Base-by-base conservation (phyloP, 2,888 invertebrate species). In the Brachyopa scutellaris region DNA sequence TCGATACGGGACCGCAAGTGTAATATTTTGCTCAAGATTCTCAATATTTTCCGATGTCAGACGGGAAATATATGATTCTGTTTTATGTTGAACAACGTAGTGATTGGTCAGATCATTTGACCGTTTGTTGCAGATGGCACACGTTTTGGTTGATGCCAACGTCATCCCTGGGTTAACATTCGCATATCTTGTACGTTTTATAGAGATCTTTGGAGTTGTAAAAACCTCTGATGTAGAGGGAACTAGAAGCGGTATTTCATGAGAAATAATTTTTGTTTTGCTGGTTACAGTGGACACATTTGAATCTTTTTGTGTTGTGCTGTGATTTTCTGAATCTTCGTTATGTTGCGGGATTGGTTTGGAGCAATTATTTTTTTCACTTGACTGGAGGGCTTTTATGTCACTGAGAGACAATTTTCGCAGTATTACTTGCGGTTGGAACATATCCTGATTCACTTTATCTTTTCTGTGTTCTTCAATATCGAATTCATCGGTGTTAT, bases 31-130 rank as follows among this genome's bases (percentile, higher is more conserved):
- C 17, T 84, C 72, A 4, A 87, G 76, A 21, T 84, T 64, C 3
- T 84, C 76, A 3, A 87, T 49, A 42, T 85, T 67, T 0, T 55
- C 21, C 19, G 59, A 47, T 5, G 78, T 84, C 4, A 87, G 53
- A 7, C 87, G 85, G 1, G 87, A 76, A 0, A 86, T 74, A 84
- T 86, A 87, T 1, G 87, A 86, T 66, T 87, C 87, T 1, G 84
- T 84, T 83, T 86, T 86, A 38, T 87, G 87, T 17, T 57, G 77
- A 13, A 84, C 57, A 7, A 85, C 76, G 9, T 85, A 87, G 38
- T 87, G 87, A 70, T 86, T 86, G 4, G 86, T 86, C 11, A 87
- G 45, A 38, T 87, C 85, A 0, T 47, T 7, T 0, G 86, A 85
- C 9, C 84, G 85, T 19, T 85, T 84, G 23, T 79, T 85, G 40